Conservation (phyloP, 2,888 invertebrate species). For the Mythimna vitellina region DNA sequence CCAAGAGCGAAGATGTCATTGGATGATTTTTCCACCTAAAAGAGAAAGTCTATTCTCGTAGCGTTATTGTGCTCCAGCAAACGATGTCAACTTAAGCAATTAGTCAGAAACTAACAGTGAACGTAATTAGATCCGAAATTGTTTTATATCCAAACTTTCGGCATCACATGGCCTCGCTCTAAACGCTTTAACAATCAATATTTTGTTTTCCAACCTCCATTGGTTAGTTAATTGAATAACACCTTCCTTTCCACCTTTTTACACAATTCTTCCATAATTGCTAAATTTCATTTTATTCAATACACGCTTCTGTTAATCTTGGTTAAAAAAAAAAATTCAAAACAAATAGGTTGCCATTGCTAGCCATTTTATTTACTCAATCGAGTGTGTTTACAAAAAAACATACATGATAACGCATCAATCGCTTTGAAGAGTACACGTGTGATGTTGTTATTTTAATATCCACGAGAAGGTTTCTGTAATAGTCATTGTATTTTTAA, state of each 20-base stretch:
- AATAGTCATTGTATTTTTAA: background rate
- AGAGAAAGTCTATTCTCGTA: slow-evolving; percentile 11
- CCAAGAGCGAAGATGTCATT: too few relatives aligned
- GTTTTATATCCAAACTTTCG: slow-evolving; percentile 60
- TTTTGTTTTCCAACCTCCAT: slow-evolving; percentile 38
- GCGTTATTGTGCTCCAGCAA: slow-evolving; percentile 54
- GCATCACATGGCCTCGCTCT: slow-evolving; percentile 41
- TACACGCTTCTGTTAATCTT: slow-evolving; percentile 6
- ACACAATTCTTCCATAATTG: background rate
- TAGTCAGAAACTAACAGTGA: slow-evolving; percentile 62
- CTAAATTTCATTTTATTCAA: slow-evolving; percentile 13
- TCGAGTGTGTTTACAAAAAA: slow-evolving; percentile 32
- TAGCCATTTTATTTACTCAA: slow-evolving; percentile 29
- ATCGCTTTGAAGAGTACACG: slow-evolving; percentile 6
- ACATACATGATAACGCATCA: slow-evolving; percentile 13
- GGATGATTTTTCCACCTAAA: too few relatives aligned
- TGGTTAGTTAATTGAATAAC: slow-evolving; percentile 19
- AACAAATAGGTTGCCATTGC: slow-evolving; percentile 13
- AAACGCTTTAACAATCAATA: slow-evolving; percentile 37
- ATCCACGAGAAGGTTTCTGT: background rate
- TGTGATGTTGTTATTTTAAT: slow-evolving; percentile 11
- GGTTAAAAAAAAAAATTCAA: slow-evolving; percentile 8
- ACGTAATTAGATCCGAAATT: slow-evolving; percentile 63
- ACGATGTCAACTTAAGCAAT: slow-evolving; percentile 68
- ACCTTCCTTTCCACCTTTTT: slow-evolving; percentile 11